Evolutionary conservation across 23 tunicate genomes (phyloP).

Genomic region (Aplidium turbinatum): DNA sequence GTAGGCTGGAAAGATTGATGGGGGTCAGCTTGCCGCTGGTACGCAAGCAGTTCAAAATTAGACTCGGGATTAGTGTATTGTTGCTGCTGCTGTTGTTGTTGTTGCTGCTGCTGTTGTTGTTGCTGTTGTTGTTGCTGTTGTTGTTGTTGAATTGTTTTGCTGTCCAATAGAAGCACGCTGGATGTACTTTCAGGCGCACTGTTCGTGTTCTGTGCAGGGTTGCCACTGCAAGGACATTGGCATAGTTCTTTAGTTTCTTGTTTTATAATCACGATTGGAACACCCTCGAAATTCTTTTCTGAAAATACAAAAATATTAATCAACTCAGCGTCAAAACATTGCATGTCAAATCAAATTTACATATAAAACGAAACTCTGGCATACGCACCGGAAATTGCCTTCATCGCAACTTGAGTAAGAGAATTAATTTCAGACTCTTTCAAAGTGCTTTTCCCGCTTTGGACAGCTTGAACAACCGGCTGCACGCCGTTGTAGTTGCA

Average conservation of each 20-base stretch:
- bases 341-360: background rate
- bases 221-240: conserved; percentile 39
- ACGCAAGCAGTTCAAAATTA: background rate
- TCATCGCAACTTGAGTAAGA: conserved; percentile 56
- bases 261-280: conserved; percentile 81
- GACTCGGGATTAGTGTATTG: too few species aligned
- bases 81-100: conserved; percentile 4
- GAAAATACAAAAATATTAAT: conserved; percentile 5
- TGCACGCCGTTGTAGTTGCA: conserved; percentile 1
- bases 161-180: conserved; percentile 42
- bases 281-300: conserved; percentile 70
- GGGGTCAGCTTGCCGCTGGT: background rate
- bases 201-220: background rate
- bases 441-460: background rate
- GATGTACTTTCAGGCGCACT: conserved; percentile 6
- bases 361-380: background rate
- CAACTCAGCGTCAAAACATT: background rate
- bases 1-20: conserved; percentile 1
- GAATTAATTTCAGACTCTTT: conserved; percentile 6
- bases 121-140: conserved; percentile 17
- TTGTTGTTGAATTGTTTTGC: conserved; percentile 6
- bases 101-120: background rate
- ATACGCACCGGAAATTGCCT: conserved; percentile 35
- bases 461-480: conserved; percentile 4
- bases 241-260: conserved; percentile 69